Evolutionary conservation across 2,888 invertebrate genomes (phyloP), one percentile per base, ranked within the genome.

Genomic region (Macaria liturata): DNA sequence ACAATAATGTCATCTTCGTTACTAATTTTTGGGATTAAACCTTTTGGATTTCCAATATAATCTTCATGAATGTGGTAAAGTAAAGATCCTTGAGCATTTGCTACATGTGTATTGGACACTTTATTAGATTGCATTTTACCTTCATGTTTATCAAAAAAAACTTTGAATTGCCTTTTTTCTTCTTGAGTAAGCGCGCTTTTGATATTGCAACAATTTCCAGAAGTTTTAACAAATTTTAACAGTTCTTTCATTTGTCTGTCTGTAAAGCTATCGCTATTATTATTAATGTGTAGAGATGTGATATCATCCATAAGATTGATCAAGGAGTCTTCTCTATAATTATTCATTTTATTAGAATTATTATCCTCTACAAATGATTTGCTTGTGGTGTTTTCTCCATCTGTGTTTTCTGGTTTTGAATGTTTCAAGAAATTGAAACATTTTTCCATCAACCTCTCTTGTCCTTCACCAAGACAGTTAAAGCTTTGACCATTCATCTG

Each of bases 91-190:
- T 51, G 34, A 7, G 32, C 42, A n/a, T 4, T 20, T 32, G 37
- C 32, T 45, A 46, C 34, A 20, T 3, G 7, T 30, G 32, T 43
- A 3, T 50, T 47, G 5, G 9, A 5, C 9, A 7, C 9, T 9
- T 9, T 32, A 31, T 30, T 3, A 42, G 3, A n/a, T 54, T 54
- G 57, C 9, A 8, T 20, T 6, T 49, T 43, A 37, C 39, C 9
- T 6, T 65, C 62, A 48, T 57, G 62, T 58, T 57, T 61, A 37
- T 65, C 62, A n/a, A 58, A 65, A 57, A 65, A 62, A 3, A 1
- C 45, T 6, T 51, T 9, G 3, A 50, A 59, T 46, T 65, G 30
- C 57, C 9, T 42, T n/a, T 54, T 39, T 43, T 54, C 40, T 37
- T 49, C 42, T 44, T 4, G 8, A 39, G 54, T 54, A 9, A 45